A percentile compares a stretch with the other conserved stretches of the same genome.
These are phyloP conservation scores for Takifugu rubripes DNA, from an alignment of 2,797 vertebrate genomes.

Conservation along the genomic window DNA sequence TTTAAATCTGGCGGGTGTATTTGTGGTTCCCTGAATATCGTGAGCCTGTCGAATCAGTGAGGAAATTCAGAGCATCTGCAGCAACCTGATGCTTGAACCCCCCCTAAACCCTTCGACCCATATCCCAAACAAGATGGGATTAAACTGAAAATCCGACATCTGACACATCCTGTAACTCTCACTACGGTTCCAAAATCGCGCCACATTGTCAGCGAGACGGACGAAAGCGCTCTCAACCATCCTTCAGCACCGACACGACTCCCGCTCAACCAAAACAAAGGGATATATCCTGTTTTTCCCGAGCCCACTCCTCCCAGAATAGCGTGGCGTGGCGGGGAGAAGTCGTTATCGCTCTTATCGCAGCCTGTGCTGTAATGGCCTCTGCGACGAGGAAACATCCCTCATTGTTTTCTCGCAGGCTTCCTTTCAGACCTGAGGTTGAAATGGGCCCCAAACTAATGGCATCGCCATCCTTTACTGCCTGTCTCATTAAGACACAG, in stretches of 20 bases:
- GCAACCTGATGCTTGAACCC: constrained; percentile 39
- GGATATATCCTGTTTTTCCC: constrained; percentile 73
- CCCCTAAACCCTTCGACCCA: neutral
- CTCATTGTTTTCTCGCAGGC: constrained; percentile 54
- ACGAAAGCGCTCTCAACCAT: constrained; percentile 13
- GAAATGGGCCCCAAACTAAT: constrained; percentile 10
- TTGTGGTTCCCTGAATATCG: neutral
- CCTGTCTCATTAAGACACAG: constrained; percentile 31
- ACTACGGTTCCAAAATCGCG: constrained; percentile 1
- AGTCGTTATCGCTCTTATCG: constrained; percentile 60
- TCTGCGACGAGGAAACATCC: constrained; percentile 60
- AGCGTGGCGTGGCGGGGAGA: constrained; percentile 55
- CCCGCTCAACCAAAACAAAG: constrained; percentile 56
- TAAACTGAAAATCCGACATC: neutral
- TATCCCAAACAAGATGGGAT: too few species aligned
- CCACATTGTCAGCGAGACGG: constrained; percentile 5
- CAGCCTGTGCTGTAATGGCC: constrained; percentile 44
- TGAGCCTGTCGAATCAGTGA: neutral
- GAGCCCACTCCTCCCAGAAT: constrained; percentile 64
- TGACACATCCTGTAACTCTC: constrained; percentile 9
- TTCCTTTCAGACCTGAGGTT: constrained; percentile 47
- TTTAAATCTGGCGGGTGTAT: too few species aligned
- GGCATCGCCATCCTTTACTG: constrained; percentile 16
- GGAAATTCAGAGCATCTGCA: constrained; percentile 34
- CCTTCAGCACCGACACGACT: constrained; percentile 11